These are phyloP conservation scores for Parnassius mnemosyne DNA, from an alignment of 2,888 invertebrate species.

Conservation along the genomic window DNA sequence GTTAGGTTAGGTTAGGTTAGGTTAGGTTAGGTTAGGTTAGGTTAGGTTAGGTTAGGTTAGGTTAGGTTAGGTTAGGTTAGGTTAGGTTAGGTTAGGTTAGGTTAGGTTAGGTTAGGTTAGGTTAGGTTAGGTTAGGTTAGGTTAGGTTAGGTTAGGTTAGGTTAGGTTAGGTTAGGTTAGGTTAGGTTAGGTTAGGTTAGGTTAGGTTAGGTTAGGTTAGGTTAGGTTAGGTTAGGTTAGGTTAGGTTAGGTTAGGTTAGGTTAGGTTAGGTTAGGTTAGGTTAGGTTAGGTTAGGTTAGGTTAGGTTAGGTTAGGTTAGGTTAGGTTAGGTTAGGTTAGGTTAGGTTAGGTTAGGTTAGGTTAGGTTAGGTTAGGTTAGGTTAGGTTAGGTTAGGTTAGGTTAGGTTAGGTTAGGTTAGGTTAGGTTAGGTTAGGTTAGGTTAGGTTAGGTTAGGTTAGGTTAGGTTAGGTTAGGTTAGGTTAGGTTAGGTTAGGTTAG, in stretches of 20 bases:
- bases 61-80: constrained; percentile 31
- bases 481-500: constrained; percentile 30
- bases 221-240: constrained; percentile 29
- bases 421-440: constrained; percentile 22
- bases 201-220: constrained; percentile 28
- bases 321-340: too few relatives aligned
- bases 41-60: constrained; percentile 31
- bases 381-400: constrained; percentile 21
- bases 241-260: constrained; percentile 29
- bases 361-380: constrained; percentile 20
- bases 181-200: constrained; percentile 27
- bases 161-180: constrained; percentile 25
- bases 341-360: constrained; percentile 30
- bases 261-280: constrained; percentile 31
- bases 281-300: constrained; percentile 22
- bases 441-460: constrained; percentile 27
- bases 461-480: constrained; percentile 27
- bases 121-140: constrained; percentile 18
- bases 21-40: constrained; percentile 29
- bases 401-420: constrained; percentile 21
- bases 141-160: constrained; percentile 22
- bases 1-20: constrained; percentile 27
- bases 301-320: constrained; percentile 31
- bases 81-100: constrained; percentile 28
- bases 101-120: constrained; percentile 23